Conservation (phyloP, 2,888 invertebrate species). For the Nymphalis c-album region DNA sequence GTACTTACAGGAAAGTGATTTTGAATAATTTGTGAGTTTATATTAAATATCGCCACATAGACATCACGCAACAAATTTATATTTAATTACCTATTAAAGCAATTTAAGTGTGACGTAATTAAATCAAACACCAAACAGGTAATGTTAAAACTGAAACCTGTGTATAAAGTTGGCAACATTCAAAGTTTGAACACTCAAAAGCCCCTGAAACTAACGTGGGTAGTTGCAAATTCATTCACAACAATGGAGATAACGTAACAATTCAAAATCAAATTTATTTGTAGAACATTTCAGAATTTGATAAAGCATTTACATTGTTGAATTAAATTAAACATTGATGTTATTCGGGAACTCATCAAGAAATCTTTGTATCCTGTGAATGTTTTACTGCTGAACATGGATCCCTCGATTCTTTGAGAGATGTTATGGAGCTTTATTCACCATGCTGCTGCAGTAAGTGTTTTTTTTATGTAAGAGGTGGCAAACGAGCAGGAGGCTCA, state of each 20-base stretch:
- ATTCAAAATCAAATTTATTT: neutral
- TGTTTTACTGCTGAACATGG: no score
- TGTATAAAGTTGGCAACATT: constrained; percentile 23
- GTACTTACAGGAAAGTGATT: no score
- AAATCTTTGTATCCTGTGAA: no score
- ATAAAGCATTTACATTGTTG: neutral
- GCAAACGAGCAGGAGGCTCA: no score
- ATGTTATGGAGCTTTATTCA: no score
- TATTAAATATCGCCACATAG: no score
- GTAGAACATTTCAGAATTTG: constrained; percentile 1
- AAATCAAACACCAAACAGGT: constrained; percentile 26
- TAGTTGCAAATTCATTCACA: constrained; percentile 16
- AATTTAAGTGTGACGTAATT: constrained; percentile 11
- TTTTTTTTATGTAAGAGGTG: no score
- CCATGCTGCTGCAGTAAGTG: no score
- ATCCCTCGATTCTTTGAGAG: no score
- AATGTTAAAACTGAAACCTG: constrained; percentile 14
- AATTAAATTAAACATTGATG: neutral
- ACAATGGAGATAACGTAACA: constrained; percentile 18
- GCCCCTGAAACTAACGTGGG: constrained; percentile 26
- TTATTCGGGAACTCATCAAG: no score
- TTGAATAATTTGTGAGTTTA: no score
- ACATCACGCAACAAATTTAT: no score
- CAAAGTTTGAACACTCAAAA: constrained; percentile 27
- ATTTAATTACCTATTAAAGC: neutral